Base-by-base conservation (phyloP, 1,140 invertebrate species). In the Drosophila micromelanica region DNA sequence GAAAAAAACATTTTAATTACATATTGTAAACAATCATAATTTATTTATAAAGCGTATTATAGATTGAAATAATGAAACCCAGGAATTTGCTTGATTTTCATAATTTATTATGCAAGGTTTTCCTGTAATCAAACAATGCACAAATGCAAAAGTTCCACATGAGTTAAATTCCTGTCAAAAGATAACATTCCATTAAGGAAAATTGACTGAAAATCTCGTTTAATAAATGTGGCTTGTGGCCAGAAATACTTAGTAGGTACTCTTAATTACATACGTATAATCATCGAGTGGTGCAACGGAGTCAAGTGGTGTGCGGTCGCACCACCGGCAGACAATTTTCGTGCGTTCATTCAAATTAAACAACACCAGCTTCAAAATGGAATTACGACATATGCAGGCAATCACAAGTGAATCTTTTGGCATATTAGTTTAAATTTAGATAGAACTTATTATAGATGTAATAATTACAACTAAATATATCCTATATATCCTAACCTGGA, bases 381-480 rank as follows among this genome's bases (percentile, higher is more conserved):
- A 13, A 63, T 6, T 27, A 63, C 35, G 55, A 35, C 2, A 70
- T 46, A 48, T 42, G 60, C 49, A 63, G n/a, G n/a, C n/a, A 63
- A 62, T 48, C 48, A 49, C 51, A 17, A 57, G 27, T 32, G 40
- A 9, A 45, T 54, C 20, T 40, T 20, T 27, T 51, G 35, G 23
- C 37, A 42, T 23, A 63, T 62, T 64, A 56, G 35, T 40, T 42
- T 9, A 71, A 35, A 35, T 27, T 43, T 15, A 51, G 43, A 30
- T 70, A 13, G 20, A 45, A 32, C 5, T 17, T 9, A 7, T 8
- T 6, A n/a, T 20, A 12, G 23, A 35, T 27, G 30, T 8, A 8
- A 6, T 6, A 27, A 27, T 27, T 6, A 5, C 27, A 27, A 27
- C 27, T 27, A 27, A 1, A 5, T 27, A n/a, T n/a, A n/a, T n/a